Conservation (phyloP, 2,797 vertebrate species). For the Onychomys leucogaster region DNA sequence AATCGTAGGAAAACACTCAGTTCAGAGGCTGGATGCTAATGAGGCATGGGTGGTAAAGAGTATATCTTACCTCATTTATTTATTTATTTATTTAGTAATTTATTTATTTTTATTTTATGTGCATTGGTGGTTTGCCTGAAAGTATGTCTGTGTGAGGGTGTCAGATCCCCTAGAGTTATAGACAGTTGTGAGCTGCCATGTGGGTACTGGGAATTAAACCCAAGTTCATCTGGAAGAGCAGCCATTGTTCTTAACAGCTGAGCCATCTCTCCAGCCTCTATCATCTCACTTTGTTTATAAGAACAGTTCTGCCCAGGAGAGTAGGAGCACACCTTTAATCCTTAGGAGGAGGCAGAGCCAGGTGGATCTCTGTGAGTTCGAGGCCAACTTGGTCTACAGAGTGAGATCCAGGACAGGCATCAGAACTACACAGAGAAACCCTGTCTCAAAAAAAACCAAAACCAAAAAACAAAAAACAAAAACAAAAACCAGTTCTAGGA, state of each 20-base stretch:
- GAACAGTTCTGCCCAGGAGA: too few relatives aligned
- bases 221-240: neutral
- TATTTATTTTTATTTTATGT: neutral
- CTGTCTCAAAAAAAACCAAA: too few relatives aligned
- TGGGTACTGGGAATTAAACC: neutral
- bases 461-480: too few relatives aligned
- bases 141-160: neutral
- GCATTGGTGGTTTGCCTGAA: neutral
- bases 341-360: too few relatives aligned
- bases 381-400: too few relatives aligned
- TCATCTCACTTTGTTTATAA: slow-evolving; percentile 26
- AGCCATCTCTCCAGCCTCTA: neutral
- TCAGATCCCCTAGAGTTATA: neutral
- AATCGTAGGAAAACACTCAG: slow-evolving; percentile 37
- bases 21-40: slow-evolving; percentile 33
- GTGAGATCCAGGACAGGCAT: too few relatives aligned
- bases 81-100: neutral
- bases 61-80: neutral
- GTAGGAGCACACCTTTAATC: too few relatives aligned
- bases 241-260: neutral
- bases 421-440: too few relatives aligned
- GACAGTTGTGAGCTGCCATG: neutral
- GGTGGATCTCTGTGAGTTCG: too few relatives aligned
- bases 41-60: slow-evolving; percentile 32
- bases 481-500: neutral